A percentile compares a stretch with the other conserved stretches of the same genome.
Evolutionary conservation across 2,888 invertebrate genomes (phyloP).

Genomic region (Apocheima hispidaria): DNA sequence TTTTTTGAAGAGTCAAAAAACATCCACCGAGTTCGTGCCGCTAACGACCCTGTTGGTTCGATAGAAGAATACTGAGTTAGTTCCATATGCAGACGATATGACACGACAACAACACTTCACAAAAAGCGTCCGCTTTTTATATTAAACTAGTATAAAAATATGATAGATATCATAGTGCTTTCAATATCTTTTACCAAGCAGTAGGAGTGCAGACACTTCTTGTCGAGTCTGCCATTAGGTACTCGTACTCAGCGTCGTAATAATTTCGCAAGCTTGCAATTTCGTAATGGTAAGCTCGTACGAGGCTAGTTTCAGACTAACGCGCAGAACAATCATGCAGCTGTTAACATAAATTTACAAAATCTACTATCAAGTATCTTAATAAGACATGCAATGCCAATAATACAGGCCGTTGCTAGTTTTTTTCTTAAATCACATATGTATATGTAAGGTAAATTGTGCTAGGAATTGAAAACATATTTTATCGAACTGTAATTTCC

Average conservation of each 20-base stretch:
- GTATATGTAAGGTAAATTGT: not conserved
- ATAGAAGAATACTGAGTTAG: not conserved
- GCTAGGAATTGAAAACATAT: not conserved
- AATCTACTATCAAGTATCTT: not conserved
- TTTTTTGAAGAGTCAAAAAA: not conserved
- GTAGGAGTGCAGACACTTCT: too few relatives aligned
- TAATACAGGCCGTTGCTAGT: not conserved
- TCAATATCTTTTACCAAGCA: not conserved
- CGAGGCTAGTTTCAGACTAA: constrained; percentile 10
- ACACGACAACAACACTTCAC: not conserved
- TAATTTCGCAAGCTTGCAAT: constrained; percentile 11
- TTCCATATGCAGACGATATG: not conserved
- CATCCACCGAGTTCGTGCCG: not conserved
- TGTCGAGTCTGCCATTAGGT: too few relatives aligned
- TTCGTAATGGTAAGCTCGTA: constrained; percentile 12
- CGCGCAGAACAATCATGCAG: not conserved
- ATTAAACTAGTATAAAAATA: not conserved
- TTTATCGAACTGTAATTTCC: not conserved
- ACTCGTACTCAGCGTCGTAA: constrained; percentile 2
- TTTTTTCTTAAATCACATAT: constrained; percentile 1
- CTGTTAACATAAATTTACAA: not conserved
- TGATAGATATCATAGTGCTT: not conserved
- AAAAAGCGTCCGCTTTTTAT: not conserved
- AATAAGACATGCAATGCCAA: not conserved
- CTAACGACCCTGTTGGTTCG: not conserved